phyloP scores from a whole-genome alignment of 2,888 invertebrate species.

The Lumbricus terrestris region DNA sequence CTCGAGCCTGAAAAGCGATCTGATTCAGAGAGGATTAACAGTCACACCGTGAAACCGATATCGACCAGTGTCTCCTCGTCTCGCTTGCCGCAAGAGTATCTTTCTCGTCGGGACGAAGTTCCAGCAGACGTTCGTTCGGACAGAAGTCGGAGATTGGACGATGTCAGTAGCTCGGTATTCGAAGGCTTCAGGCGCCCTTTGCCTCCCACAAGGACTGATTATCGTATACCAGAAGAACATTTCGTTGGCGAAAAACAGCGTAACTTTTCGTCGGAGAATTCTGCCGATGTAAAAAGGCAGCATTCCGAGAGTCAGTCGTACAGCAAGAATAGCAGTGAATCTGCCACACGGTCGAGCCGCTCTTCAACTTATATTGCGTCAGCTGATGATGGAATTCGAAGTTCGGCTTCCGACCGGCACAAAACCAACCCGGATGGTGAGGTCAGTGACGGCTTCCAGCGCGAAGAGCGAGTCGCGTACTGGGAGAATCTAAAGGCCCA shows the following conservation, averaged over 20 bases:
- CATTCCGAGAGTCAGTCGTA: neutral
- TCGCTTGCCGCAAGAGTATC: neutral
- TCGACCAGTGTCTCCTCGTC: neutral
- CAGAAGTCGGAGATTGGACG: neutral
- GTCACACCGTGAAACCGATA: neutral
- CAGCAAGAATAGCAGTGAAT: neutral
- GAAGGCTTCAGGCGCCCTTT: neutral
- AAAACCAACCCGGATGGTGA: neutral
- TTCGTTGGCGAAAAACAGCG: neutral
- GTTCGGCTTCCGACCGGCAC: neutral
- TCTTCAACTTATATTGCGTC: neutral
- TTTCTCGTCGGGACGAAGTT: neutral
- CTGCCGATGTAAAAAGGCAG: neutral
- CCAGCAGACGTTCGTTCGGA: neutral
- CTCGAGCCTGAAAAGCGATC: neutral
- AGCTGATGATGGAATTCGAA: neutral
- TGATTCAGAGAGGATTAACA: neutral
- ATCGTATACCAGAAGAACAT: neutral
- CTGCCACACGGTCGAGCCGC: neutral
- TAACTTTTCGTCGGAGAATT: neutral
- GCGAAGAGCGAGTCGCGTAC: neutral
- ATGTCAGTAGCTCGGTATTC: neutral
- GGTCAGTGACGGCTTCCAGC: neutral
- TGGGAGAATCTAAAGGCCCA: constrained; percentile 4
- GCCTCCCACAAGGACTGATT: neutral